These are phyloP conservation scores for Pherbina coryleti DNA, from an alignment of 2,888 invertebrate genomes.

Conservation along the genomic window DNA sequence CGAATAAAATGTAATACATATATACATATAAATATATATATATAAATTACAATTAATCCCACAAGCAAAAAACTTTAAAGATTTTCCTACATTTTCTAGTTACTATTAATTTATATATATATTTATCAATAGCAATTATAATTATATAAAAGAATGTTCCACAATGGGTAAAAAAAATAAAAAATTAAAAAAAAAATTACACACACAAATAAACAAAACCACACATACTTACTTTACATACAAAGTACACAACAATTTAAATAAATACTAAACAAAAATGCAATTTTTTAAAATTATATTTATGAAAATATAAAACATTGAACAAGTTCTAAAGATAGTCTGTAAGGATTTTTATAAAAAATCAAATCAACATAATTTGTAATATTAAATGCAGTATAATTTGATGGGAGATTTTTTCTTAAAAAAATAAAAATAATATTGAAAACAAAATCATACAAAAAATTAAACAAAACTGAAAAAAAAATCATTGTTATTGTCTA, in stretches of 20 bases:
- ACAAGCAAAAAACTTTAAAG: slow-evolving; percentile 15
- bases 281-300: slow-evolving; percentile 30
- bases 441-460: not conserved
- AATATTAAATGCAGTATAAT: not conserved
- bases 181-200: slow-evolving; percentile 23
- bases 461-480: slow-evolving; percentile 35
- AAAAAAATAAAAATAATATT: slow-evolving; percentile 2
- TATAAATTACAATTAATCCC: slow-evolving; percentile 32
- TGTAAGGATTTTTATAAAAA: slow-evolving; percentile 34
- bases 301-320: slow-evolving; percentile 20
- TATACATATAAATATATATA: slow-evolving; percentile 34
- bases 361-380: slow-evolving; percentile 3
- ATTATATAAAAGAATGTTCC: slow-evolving; percentile 4
- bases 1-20: slow-evolving; percentile 1
- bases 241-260: slow-evolving; percentile 35
- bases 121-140: slow-evolving; percentile 39
- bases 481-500: slow-evolving; percentile 42
- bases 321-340: slow-evolving; percentile 36
- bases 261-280: slow-evolving; percentile 15
- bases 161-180: slow-evolving; percentile 6
- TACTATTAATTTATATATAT: slow-evolving; percentile 33
- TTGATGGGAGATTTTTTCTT: slow-evolving; percentile 11
- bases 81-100: slow-evolving; percentile 35
- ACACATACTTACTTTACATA: slow-evolving; percentile 29
- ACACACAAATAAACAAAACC: slow-evolving; percentile 36